Base-by-base conservation (phyloP, 35 echinoderm and acorn worm genomes). In the Ophiothrix spiculata region DNA sequence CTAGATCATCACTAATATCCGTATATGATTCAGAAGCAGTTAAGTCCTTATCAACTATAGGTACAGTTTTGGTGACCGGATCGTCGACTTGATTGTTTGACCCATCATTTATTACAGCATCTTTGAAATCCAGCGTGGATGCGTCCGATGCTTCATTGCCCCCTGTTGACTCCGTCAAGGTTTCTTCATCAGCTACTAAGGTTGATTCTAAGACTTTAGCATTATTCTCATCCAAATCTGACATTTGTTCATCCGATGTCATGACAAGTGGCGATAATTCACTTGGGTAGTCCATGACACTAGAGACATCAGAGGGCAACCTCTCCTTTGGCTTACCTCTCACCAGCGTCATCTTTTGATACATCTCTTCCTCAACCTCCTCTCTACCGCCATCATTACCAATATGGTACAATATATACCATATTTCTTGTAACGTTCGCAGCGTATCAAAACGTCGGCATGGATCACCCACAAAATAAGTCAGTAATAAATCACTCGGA, bases 321-420 rank as follows among this genome's bases (percentile, higher is more conserved):
- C 60, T 69, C 29, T 69, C 60, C 60, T n/a, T 69, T 15, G 60
- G 60, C 23, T 19, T 6, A 19, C 42, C 42, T 49, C 19, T 49
- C 42, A 49, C 29, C 29, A 2, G 16, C 23, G 10, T 69, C 60
- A 69, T 69, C 3, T 28, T 69, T 2, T 69, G 16, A 69, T 69
- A 69, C 60, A 69, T 69, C 60, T 69, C 60, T 69, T 69, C 60
- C 60, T 69, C 60, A 69, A 69, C 60, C 25, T 69, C 60, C 29
- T 69, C 60, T 69, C 25, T 69, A 69, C 16, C 60, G 29, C 60
- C 60, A 69, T 69, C 60, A n/a, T 69, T 69, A 69, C 6, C 60
- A n/a, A 69, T 69, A 28, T 69, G 60, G 29, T 69, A 69, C 60
- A 69, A 69, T 28, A 69, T 28, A 69, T 69, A 69, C 60, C 60